Evolutionary conservation across 2,113 vertebrate species (phyloP).

Genomic region (Ophthalmolycus amberensis): DNA sequence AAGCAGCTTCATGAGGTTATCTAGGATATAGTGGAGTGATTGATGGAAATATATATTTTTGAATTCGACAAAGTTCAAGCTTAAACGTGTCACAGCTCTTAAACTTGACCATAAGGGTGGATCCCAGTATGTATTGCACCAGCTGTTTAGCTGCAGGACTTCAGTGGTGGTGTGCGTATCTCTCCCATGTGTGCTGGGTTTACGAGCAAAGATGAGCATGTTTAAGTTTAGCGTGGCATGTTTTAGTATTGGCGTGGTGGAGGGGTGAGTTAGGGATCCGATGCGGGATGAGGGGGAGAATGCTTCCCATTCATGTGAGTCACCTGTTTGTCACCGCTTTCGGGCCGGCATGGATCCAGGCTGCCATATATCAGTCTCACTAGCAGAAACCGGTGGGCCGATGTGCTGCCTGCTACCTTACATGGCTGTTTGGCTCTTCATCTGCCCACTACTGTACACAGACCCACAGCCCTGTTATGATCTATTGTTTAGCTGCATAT

Average conservation of each 20-base stretch:
- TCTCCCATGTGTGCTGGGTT: constrained; percentile 29
- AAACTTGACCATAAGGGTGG: constrained; percentile 22
- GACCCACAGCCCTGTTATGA: constrained; percentile 71
- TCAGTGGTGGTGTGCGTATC: neutral
- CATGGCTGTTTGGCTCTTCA: constrained; percentile 76
- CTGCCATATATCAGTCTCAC: constrained; percentile 67
- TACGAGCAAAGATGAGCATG: constrained; percentile 51
- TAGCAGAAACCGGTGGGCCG: constrained; percentile 48
- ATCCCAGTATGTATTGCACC: constrained; percentile 23
- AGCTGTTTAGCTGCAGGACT: constrained; percentile 49
- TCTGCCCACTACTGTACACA: constrained; percentile 73
- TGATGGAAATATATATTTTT: neutral
- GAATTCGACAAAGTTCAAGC: constrained; percentile 5
- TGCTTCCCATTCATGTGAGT: constrained; percentile 43
- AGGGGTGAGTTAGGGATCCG: constrained; percentile 36
- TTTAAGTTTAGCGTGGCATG: constrained; percentile 63
- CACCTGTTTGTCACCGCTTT: constrained; percentile 69
- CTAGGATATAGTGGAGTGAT: neutral
- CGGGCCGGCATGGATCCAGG: constrained; percentile 23
- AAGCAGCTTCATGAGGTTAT: neutral
- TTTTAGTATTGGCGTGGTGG: neutral
- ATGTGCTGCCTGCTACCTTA: constrained; percentile 76
- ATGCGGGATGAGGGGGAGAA: constrained; percentile 10
- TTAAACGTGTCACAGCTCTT: neutral
- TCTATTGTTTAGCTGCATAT: constrained; percentile 72